Evolutionary conservation across 1,140 invertebrate species (phyloP), one percentile per base, ranked within the genome.

Genomic region (Dendrolimus punctatus): DNA sequence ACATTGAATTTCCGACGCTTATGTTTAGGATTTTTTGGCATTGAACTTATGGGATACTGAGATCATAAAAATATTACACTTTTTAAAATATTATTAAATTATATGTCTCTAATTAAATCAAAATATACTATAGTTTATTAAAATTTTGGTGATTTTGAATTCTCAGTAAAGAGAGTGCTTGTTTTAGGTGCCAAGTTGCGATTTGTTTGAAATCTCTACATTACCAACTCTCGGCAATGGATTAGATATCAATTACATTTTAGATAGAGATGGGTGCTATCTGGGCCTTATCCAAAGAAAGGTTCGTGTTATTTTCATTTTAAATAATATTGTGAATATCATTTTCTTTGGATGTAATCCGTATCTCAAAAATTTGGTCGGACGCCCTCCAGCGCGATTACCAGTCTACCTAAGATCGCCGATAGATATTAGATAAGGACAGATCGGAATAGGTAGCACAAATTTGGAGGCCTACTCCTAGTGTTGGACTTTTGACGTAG

Each of bases 231-330:
- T 92, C 4, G 79, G 80, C 7, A 84, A 86, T 53, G 83, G 83
- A 40, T 57, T 84, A 10, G 80, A 86, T 49, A 81, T 86, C 8
- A 80, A 85, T 50, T 82, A 83, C 47, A 86, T 85, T 51, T 57
- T 87, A 9, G 85, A 90, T 39, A 80, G 89, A 52, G 89, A 90
- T 41, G 93, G 93, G 4, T 93, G 92, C 66, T 95, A 90, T 64
- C 73, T 95, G 38, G 89, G 92, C 0, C 75, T 94, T 2, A 87
- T 94, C n/a, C 91, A 92, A 53, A 86, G 93, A 37, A 94, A 93
- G 80, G 89, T 90, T 58, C 53, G 66, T 53, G 52, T 23, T n/a
- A 6, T 23, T 2, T 37, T 37, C 23, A 36, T 51, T 43, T 5
- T 2, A 37, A 8, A n/a, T n/a, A 5, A 40, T 8, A 38, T 49